These are phyloP conservation scores for Conger conger DNA, from an alignment of 2,113 vertebrate genomes.

Conservation along the genomic window DNA sequence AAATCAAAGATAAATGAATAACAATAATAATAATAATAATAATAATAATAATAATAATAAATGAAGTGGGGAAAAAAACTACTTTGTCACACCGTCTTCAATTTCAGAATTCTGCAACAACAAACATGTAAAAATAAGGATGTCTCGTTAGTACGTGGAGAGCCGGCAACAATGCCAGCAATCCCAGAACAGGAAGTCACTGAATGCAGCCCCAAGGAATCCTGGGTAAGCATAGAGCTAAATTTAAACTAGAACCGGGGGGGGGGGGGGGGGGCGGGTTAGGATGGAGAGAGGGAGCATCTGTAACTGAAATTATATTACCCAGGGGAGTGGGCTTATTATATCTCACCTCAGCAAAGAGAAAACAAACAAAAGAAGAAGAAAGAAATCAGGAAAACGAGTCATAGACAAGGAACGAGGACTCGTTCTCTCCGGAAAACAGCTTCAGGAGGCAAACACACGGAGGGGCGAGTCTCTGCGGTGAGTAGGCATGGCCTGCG, in stretches of 20 bases:
- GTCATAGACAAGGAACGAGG: neutral
- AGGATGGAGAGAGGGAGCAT: neutral
- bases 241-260: neutral
- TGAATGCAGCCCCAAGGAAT: neutral
- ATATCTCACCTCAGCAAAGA: neutral
- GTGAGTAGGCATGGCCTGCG: no score
- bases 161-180: neutral
- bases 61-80: neutral
- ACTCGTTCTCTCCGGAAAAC: neutral
- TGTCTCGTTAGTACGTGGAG: neutral
- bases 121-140: neutral
- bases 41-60: neutral
- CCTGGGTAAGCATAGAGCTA: neutral
- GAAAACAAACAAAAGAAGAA: neutral
- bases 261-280: neutral
- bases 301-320: neutral
- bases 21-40: neutral
- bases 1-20: neutral
- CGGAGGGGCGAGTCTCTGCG: no score
- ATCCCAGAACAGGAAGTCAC: neutral
- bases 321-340: neutral
- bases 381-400: neutral
- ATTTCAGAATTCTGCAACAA: no score
- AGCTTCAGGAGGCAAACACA: no score
- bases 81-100: neutral